phyloP scores from a whole-genome alignment of 1,140 invertebrate species.

The Elysia chlorotica region DNA sequence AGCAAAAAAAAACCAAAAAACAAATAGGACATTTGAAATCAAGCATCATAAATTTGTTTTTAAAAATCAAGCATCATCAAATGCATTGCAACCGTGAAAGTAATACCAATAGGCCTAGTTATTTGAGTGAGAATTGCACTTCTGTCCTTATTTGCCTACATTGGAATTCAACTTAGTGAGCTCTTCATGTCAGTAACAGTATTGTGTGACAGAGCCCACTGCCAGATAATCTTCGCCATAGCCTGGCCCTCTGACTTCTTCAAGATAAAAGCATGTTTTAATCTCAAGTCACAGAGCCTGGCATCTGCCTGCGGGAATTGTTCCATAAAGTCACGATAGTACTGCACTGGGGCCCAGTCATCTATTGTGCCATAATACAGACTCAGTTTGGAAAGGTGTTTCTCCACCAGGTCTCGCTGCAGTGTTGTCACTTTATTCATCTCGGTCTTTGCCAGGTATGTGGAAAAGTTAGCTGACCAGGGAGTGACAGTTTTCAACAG shows the following conservation, averaged over 20 bases:
- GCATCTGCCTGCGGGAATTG: slow-evolving; percentile 70
- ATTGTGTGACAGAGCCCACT: slow-evolving; percentile 37
- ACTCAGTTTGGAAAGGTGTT: slow-evolving; percentile 65
- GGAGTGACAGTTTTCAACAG: slow-evolving; percentile 55
- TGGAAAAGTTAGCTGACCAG: slow-evolving; percentile 60
- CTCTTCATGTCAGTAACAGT: too few species aligned
- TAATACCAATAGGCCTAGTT: too few species aligned
- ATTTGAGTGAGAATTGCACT: too few species aligned
- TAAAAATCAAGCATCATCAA: too few species aligned
- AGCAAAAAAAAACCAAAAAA: too few species aligned
- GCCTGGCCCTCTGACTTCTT: slow-evolving; percentile 59
- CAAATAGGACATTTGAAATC: too few species aligned
- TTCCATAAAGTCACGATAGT: slow-evolving; percentile 69
- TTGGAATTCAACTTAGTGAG: too few species aligned
- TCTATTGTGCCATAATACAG: slow-evolving; percentile 79
- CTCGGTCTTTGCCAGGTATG: slow-evolving; percentile 62
- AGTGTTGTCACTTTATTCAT: slow-evolving; percentile 59
- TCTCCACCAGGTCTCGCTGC: slow-evolving; percentile 55
- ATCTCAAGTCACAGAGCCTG: slow-evolving; percentile 70
- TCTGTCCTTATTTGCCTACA: too few species aligned
- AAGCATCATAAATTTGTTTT: too few species aligned
- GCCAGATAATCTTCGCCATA: slow-evolving; percentile 65
- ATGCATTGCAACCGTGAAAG: too few species aligned
- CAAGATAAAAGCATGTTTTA: slow-evolving; percentile 79
- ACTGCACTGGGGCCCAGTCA: slow-evolving; percentile 75